Conservation (phyloP, 92 coral and sea anemone species). For the Micromussa lordhowensis region DNA sequence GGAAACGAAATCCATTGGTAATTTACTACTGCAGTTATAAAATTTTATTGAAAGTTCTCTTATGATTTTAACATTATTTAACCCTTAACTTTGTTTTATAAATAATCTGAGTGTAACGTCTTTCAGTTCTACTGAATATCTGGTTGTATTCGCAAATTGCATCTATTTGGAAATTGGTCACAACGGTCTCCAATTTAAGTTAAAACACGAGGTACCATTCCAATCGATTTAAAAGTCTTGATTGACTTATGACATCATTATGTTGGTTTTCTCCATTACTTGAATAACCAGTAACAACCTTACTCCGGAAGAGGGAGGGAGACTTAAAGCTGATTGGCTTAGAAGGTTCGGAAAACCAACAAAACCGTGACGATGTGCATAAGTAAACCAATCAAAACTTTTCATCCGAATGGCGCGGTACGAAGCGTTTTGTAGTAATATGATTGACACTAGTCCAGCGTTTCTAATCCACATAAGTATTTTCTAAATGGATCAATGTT, state of each 20-base stretch:
- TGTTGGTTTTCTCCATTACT: not conserved
- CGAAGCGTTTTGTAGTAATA: not conserved
- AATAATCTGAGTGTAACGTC: not conserved
- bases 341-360: not conserved
- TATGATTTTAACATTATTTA: not conserved
- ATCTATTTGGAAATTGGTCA: not conserved
- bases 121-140: constrained; percentile 10
- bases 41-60: not conserved
- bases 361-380: not conserved
- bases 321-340: not conserved
- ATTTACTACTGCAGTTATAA: not conserved
- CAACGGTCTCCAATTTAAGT: not conserved
- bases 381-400: not conserved
- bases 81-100: not conserved
- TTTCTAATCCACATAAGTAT: not conserved
- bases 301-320: not conserved
- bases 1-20: not conserved
- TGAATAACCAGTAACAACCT: not conserved
- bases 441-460: not conserved
- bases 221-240: not conserved
- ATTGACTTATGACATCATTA: not conserved
- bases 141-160: not conserved
- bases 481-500: not conserved
- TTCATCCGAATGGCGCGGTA: not conserved
- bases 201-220: not conserved